phyloP scores from a whole-genome alignment of 2,797 vertebrate genomes.

The Austrolebias charrua region DNA sequence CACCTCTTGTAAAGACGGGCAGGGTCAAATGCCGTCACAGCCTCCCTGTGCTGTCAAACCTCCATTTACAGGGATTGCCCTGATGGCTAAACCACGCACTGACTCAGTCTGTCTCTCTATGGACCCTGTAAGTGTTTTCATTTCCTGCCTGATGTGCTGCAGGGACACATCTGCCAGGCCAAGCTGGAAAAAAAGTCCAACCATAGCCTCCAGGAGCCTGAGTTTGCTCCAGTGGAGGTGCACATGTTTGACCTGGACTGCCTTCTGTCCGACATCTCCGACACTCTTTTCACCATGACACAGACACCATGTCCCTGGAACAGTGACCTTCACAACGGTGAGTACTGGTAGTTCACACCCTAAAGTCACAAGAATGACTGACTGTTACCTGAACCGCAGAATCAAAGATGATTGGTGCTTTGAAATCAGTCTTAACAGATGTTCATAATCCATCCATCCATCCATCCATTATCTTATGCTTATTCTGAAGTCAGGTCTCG shows the following conservation, averaged over 20 bases:
- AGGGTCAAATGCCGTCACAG: constrained; percentile 7
- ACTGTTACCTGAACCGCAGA: background rate
- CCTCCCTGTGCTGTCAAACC: background rate
- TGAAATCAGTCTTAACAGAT: too few relatives aligned
- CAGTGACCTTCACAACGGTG: constrained; percentile 83
- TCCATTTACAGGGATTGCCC: constrained; percentile 18
- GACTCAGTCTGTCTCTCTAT: background rate
- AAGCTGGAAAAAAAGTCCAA: constrained; percentile 86
- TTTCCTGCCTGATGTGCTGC: constrained; percentile 30
- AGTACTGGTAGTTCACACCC: constrained; percentile 53
- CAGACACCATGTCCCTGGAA: constrained; percentile 83
- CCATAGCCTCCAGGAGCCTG: constrained; percentile 88
- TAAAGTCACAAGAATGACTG: background rate
- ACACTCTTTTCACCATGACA: constrained; percentile 98
- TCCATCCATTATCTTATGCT: too few relatives aligned
- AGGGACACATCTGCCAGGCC: constrained; percentile 78
- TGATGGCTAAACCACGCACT: constrained; percentile 18
- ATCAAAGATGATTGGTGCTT: background rate
- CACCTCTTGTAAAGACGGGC: too few relatives aligned
- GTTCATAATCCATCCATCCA: too few relatives aligned
- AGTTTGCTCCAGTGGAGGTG: constrained; percentile 82
- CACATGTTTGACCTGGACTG: constrained; percentile 93
- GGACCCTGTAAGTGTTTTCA: constrained; percentile 3
- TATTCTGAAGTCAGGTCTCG: too few relatives aligned
- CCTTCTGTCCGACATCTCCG: constrained; percentile 94